Percentiles rank a stretch among this genome's conserved stretches.
These are phyloP conservation scores for Gymnocheta viridis DNA, from an alignment of 2,888 invertebrate species.

Conservation along the genomic window DNA sequence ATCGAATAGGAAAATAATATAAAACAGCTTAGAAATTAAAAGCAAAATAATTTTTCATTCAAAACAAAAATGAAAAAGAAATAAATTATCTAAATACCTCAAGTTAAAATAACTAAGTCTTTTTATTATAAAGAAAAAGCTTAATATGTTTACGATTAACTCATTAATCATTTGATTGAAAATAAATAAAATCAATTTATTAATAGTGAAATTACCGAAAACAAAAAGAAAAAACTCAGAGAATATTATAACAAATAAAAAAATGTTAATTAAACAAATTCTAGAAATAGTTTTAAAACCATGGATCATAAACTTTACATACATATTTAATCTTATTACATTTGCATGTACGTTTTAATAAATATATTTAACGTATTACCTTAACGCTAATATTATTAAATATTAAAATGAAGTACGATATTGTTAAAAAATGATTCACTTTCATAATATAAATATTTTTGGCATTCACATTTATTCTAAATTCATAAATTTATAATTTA, in stretches of 20 bases:
- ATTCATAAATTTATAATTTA: too few species aligned
- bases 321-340: conserved; percentile 30
- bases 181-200: conserved; percentile 35
- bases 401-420: too few species aligned
- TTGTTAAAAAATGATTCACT: too few species aligned
- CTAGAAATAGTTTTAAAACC: conserved; percentile 24
- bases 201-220: conserved; percentile 70
- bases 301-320: conserved; percentile 11
- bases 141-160: conserved; percentile 66
- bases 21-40: conserved; percentile 55
- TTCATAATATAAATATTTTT: too few species aligned
- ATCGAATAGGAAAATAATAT: conserved; percentile 41
- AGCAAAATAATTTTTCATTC: conserved; percentile 56
- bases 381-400: background rate
- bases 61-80: conserved; percentile 57
- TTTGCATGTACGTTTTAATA: conserved; percentile 34
- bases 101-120: conserved; percentile 38
- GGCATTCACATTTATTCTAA: too few species aligned
- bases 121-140: conserved; percentile 62
- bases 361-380: background rate
- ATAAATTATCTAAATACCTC: conserved; percentile 70
- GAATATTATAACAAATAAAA: conserved; percentile 51
- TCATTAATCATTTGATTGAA: conserved; percentile 20
- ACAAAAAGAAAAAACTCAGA: conserved; percentile 65
- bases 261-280: conserved; percentile 56